phyloP scores from a whole-genome alignment of 2,113 vertebrate genomes.

The Canis aureus region DNA sequence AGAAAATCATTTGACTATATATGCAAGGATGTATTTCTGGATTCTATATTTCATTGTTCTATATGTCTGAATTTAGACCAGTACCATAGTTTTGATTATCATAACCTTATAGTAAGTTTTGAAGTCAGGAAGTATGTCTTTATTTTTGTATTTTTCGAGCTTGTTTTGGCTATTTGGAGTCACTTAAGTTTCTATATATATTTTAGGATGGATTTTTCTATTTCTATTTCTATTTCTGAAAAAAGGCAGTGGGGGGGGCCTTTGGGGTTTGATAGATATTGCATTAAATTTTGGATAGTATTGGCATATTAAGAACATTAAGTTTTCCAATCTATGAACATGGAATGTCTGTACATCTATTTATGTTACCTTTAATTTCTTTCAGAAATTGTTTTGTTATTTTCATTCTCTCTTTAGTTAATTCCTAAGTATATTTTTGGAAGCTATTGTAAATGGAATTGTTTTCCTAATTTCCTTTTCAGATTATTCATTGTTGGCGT shows the following conservation, averaged over 20 bases:
- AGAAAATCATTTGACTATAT: background rate
- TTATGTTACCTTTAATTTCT: background rate
- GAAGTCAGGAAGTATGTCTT: background rate
- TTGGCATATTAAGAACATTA: background rate
- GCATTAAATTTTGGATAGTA: background rate
- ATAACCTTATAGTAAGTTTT: background rate
- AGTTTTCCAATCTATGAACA: background rate
- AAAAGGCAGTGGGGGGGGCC: background rate
- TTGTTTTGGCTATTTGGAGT: background rate
- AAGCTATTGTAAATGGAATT: background rate
- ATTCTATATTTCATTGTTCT: background rate
- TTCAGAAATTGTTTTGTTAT: background rate
- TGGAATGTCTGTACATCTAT: background rate
- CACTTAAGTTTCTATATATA: background rate
- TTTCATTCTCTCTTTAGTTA: background rate
- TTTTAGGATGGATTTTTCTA: background rate
- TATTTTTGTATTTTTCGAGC: background rate
- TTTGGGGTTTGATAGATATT: background rate
- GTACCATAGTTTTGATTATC: background rate
- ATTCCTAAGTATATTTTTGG: background rate
- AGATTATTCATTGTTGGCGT: background rate
- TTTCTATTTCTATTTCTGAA: background rate
- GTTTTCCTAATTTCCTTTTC: background rate
- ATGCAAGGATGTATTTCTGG: background rate
- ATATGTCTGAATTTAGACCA: background rate